Percentiles rank a stretch among this genome's conserved stretches.
Conservation (phyloP, 2,113 vertebrate species). For the Syngnathus typhle region DNA sequence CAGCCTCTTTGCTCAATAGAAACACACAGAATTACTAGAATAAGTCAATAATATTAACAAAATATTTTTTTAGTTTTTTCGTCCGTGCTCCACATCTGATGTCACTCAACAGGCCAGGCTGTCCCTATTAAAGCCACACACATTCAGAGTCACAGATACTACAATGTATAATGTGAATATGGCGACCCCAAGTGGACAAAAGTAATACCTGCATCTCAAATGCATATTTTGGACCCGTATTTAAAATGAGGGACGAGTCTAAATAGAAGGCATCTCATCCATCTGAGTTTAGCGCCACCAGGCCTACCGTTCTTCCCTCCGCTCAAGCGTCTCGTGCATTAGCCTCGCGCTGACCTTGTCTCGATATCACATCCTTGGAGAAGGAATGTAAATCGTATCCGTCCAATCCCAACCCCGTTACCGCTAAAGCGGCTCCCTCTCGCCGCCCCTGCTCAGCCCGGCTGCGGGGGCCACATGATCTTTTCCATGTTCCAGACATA, state of each 20-base stretch:
- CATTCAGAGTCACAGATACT: too few relatives aligned
- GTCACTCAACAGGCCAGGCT: too few relatives aligned
- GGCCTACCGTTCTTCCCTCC: constrained; percentile 31
- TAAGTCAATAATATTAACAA: too few relatives aligned
- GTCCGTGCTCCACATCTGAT: too few relatives aligned
- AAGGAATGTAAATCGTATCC: constrained; percentile 70
- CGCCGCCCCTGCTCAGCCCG: constrained; percentile 56
- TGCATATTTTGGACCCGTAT: too few relatives aligned
- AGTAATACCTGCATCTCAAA: too few relatives aligned
- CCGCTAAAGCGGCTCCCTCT: constrained; percentile 61
- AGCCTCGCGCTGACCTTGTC: constrained; percentile 69
- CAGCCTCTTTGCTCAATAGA: too few relatives aligned
- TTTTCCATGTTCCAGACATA: constrained; percentile 72
- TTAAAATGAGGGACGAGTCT: neutral
- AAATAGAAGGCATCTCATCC: neutral
- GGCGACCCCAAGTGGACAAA: too few relatives aligned
- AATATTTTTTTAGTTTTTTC: too few relatives aligned
- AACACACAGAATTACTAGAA: too few relatives aligned
- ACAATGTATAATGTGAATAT: too few relatives aligned
- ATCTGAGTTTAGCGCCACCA: constrained; percentile 22
- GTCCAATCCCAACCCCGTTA: constrained; percentile 64
- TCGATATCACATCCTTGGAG: constrained; percentile 67
- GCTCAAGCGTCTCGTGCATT: constrained; percentile 44
- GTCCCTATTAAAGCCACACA: too few relatives aligned
- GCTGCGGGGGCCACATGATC: constrained; percentile 61